Evolutionary conservation across 1,140 invertebrate species (phyloP), one percentile per base, ranked within the genome.

Genomic region (Neuroterus valhalla): DNA sequence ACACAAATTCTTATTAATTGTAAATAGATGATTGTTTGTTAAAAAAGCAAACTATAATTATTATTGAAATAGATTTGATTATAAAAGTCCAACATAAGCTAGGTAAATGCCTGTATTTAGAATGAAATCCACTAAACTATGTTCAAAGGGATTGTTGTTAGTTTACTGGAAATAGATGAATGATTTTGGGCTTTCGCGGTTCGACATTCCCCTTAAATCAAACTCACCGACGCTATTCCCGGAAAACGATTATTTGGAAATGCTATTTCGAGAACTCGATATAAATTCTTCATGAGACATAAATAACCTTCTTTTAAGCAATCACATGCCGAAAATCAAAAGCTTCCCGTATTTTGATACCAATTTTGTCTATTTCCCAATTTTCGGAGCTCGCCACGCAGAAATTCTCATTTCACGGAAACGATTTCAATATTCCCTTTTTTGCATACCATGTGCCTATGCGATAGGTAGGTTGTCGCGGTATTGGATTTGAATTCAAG

Each of bases 371-470:
- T 31, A 6, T 31, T 3, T 31, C 31, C 31, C 3, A 3, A 31
- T 2, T 31, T 38, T 38, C 4, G 6, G 31, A 38, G 31, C 4
- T 10, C 31, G 10, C 10, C 5, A 38, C 31, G 6, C 5, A 19
- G 12, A 50, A 50, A 19, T 50, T 50, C 48, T 55, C 52, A 55
- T 55, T 55, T 55, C 52, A 2, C 10, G 21, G 15, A 23, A 55
- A 23, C 19, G 23, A 23, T 55, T 55, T 15, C 52, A 55, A 55
- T 55, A 55, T 55, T 21, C 21, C 21, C 21, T 26, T 55, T 50
- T 55, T 55, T 38, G 31, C 31, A 38, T 38, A 38, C 11, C 21
- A 26, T 55, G 0, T 55, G 19, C 50, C 21, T 26, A 55, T 26
- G 12, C 15, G 52, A 50, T 50, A 17, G 0, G n/a, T 19, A 50